Conservation (phyloP, 2,113 vertebrate genomes). For the Cyanocitta stelleri region DNA sequence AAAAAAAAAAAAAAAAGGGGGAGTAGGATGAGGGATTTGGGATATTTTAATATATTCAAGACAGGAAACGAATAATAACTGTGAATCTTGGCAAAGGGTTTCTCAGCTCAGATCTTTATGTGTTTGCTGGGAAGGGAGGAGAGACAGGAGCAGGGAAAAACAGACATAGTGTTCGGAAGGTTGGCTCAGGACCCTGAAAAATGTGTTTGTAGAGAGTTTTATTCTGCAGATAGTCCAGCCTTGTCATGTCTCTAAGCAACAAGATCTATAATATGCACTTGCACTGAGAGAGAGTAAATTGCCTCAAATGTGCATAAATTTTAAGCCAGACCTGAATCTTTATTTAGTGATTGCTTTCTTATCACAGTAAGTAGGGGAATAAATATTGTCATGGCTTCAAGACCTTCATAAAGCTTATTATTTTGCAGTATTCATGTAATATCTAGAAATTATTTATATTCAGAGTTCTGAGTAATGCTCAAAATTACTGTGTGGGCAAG, state of each 20-base stretch:
- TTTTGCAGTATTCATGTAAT: not conserved
- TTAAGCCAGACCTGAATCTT: not conserved
- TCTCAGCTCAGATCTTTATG: not conserved
- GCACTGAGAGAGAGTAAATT: not conserved
- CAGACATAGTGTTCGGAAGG: not conserved
- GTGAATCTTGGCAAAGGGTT: not conserved
- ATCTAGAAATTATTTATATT: not conserved
- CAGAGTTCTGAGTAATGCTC: not conserved
- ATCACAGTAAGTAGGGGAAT: not conserved
- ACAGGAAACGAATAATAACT: not conserved
- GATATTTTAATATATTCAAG: not conserved
- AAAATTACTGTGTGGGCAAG: not conserved
- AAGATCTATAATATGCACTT: not conserved
- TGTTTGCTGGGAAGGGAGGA: not conserved
- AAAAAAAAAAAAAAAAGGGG: not conserved
- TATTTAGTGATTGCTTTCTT: not conserved
- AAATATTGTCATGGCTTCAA: not conserved
- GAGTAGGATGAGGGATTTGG: not conserved
- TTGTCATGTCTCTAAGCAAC: conserved; percentile 34
- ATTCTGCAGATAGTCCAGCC: not conserved
- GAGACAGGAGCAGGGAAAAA: not conserved
- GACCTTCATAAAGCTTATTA: not conserved
- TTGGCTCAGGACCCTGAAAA: not conserved
- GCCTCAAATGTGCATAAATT: not conserved
- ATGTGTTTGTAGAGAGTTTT: not conserved